phyloP scores from a whole-genome alignment of 2,113 vertebrate genomes.

The Macrotus californicus region DNA sequence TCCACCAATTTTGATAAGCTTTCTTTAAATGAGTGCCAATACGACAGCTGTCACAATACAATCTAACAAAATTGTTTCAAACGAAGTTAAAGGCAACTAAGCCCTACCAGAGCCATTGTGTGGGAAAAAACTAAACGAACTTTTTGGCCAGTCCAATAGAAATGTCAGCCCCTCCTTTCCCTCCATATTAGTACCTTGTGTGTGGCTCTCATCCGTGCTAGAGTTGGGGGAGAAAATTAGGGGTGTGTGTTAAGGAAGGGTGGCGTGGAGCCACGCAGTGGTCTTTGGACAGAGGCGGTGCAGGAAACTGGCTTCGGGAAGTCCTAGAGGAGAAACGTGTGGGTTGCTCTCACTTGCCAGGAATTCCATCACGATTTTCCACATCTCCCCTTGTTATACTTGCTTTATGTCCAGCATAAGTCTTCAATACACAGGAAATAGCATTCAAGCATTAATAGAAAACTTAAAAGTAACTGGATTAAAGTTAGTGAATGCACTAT shows the following conservation, averaged over 20 bases:
- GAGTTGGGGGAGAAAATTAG: neutral
- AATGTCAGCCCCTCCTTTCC: neutral
- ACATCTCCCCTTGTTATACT: neutral
- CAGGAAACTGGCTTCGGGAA: neutral
- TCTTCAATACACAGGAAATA: neutral
- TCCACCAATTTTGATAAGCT: too few species aligned
- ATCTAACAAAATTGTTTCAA: too few species aligned
- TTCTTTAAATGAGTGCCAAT: too few species aligned
- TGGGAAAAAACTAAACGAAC: too few species aligned
- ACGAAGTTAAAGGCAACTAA: too few species aligned
- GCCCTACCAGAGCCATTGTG: too few species aligned
- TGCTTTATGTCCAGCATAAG: neutral
- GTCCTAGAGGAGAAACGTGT: neutral
- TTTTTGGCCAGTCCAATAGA: neutral
- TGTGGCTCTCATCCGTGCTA: neutral
- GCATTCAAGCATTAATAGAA: neutral
- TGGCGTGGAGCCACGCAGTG: neutral
- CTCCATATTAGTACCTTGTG: neutral
- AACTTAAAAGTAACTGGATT: neutral
- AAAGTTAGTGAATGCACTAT: neutral
- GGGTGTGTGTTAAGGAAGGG: neutral
- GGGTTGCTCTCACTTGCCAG: constrained; percentile 20
- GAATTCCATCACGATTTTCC: constrained; percentile 34
- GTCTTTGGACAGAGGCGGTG: neutral
- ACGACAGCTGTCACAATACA: too few species aligned